Conservation (phyloP, 2,888 invertebrate genomes). For the Pyrgus malvae region DNA sequence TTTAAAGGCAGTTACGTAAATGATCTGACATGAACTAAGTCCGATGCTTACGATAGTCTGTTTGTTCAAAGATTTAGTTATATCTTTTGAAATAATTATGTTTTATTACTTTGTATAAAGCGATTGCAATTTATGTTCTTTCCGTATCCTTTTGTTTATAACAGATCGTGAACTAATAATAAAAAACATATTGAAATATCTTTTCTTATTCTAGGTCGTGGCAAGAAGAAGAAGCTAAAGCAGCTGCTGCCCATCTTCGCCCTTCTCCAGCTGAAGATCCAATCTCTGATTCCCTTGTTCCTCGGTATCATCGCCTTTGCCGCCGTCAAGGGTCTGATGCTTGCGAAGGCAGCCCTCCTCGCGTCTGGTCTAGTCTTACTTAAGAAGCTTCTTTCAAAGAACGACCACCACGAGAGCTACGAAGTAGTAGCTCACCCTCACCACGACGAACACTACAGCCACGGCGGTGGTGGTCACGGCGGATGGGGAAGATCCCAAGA, state of each 20-base stretch:
- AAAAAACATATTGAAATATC: too few relatives aligned
- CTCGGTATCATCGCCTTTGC: slow-evolving; percentile 88
- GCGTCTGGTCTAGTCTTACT: slow-evolving; percentile 86
- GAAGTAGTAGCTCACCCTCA: slow-evolving; percentile 89
- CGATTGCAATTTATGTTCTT: too few relatives aligned
- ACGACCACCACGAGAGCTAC: slow-evolving; percentile 85
- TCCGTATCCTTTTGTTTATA: background rate
- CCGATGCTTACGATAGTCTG: too few relatives aligned
- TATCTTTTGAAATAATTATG: too few relatives aligned
- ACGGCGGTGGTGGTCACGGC: slow-evolving; percentile 79
- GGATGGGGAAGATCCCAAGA: slow-evolving; percentile 86
- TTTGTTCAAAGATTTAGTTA: too few relatives aligned
- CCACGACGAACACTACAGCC: slow-evolving; percentile 81
- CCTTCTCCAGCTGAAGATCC: slow-evolving; percentile 89
- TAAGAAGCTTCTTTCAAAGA: slow-evolving; percentile 87
- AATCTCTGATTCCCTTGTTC: slow-evolving; percentile 88
- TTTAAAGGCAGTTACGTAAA: too few relatives aligned
- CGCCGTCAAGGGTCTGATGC: slow-evolving; percentile 91
- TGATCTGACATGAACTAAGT: too few relatives aligned
- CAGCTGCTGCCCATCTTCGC: slow-evolving; percentile 88
- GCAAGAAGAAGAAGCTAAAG: slow-evolving; percentile 91
- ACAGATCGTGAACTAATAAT: too few relatives aligned
- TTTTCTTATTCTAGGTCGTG: slow-evolving; percentile 82
- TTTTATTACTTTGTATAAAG: too few relatives aligned
- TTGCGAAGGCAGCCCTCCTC: slow-evolving; percentile 91